Evolutionary conservation across 2,797 vertebrate genomes (phyloP).

Genomic region (Danionella dracula): DNA sequence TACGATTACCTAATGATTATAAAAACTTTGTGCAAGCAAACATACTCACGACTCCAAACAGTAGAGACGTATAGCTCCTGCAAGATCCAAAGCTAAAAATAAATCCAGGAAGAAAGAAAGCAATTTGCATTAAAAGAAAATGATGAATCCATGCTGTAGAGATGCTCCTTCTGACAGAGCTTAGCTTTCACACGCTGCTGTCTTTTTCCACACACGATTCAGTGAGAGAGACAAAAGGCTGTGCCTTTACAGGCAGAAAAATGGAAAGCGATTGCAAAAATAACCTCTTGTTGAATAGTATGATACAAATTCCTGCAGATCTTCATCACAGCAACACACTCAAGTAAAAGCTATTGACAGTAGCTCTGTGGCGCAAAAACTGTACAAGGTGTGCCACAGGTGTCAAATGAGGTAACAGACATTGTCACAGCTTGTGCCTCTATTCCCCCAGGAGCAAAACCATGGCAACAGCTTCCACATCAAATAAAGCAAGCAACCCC

Average conservation of each 20-base stretch:
- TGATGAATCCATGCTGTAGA: conserved; percentile 38
- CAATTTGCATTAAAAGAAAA: conserved; percentile 11
- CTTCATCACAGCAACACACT: conserved; percentile 9
- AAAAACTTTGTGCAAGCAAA: conserved; percentile 36
- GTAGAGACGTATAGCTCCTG: conserved; percentile 37
- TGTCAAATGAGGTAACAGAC: conserved; percentile 61
- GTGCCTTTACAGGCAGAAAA: conserved; percentile 39
- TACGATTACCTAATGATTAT: conserved; percentile 34
- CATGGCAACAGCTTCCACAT: conserved; percentile 69
- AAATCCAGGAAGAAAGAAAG: conserved; percentile 32
- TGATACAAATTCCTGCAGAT: conserved; percentile 27
- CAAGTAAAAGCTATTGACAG: conserved; percentile 12
- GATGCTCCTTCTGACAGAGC: conserved; percentile 43
- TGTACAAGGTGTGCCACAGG: conserved; percentile 60
- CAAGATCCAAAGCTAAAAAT: conserved; percentile 15
- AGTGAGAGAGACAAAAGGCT: conserved; percentile 55
- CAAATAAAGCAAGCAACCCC: conserved; percentile 44
- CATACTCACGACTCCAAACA: conserved; percentile 30
- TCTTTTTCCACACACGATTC: conserved; percentile 45
- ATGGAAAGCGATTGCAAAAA: conserved; percentile 46
- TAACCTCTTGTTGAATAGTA: conserved; percentile 42
- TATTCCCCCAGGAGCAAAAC: conserved; percentile 64
- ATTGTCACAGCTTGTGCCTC: conserved; percentile 63
- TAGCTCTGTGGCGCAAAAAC: conserved; percentile 13
- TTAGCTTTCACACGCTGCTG: conserved; percentile 42